Conservation (phyloP, 2,888 invertebrate genomes). For the Noctua comes region DNA sequence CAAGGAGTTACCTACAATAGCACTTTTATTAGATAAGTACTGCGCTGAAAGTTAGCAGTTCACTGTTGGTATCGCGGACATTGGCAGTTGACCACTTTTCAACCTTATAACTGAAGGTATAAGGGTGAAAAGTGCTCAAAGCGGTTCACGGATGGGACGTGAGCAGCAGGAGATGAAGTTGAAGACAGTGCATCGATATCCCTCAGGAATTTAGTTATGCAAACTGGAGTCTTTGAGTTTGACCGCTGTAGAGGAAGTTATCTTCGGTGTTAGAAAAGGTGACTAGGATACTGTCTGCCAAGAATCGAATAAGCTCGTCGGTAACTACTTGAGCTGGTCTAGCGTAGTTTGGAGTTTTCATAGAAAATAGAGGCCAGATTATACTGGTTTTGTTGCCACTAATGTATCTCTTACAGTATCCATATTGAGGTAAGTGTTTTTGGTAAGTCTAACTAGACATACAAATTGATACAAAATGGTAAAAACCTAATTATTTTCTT, state of each 20-base stretch:
- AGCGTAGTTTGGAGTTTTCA: neutral
- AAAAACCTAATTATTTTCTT: neutral
- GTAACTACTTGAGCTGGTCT: neutral
- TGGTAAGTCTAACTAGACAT: neutral
- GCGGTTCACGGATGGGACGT: conserved; percentile 18
- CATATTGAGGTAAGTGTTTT: neutral
- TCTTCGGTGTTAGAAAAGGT: conserved; percentile 9
- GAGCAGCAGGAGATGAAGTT: conserved; percentile 29
- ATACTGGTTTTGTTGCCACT: neutral
- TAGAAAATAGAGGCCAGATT: neutral
- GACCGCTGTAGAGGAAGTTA: conserved; percentile 21
- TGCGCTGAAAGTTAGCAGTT: conserved; percentile 39
- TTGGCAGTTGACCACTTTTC: neutral
- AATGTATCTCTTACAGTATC: neutral
- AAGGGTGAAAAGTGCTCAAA: conserved; percentile 21
- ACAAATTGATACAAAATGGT: neutral
- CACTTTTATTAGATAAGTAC: conserved; percentile 57
- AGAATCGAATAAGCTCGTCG: neutral
- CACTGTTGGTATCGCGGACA: neutral
- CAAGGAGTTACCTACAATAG: conserved; percentile 31
- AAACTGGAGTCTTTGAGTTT: conserved; percentile 36
- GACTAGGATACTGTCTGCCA: neutral
- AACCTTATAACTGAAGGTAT: neutral
- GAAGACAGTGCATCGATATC: conserved; percentile 39
- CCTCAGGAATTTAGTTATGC: conserved; percentile 43